Evolutionary conservation across 2,888 invertebrate species (phyloP).

Genomic region (Watsonalla cultraria): DNA sequence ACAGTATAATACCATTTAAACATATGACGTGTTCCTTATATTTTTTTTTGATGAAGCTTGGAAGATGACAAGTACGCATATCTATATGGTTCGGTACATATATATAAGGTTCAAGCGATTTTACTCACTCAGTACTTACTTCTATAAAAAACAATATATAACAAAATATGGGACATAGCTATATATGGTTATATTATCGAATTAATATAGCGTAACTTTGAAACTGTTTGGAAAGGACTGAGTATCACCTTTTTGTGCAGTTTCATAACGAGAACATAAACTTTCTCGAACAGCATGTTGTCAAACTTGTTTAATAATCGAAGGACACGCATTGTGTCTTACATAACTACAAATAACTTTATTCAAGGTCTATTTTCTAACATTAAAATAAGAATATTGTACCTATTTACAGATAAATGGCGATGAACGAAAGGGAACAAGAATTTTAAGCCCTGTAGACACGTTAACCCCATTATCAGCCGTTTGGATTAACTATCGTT

Average conservation of each 20-base stretch:
- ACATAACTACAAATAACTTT: not conserved
- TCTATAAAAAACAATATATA: not conserved
- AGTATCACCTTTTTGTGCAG: not conserved
- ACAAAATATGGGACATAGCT: no score
- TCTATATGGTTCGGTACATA: no score
- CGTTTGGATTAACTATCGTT: conserved; percentile 49
- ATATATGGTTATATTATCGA: no score
- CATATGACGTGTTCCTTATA: conserved; percentile 11
- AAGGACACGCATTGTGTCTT: conserved; percentile 10
- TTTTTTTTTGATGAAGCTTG: not conserved
- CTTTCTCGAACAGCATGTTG: conserved; percentile 27
- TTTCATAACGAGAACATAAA: not conserved
- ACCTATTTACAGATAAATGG: not conserved
- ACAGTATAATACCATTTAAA: conserved; percentile 33
- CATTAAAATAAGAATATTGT: no score
- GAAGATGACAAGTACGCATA: no score
- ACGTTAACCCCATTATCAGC: conserved; percentile 71
- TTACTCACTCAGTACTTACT: no score
- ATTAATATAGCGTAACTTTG: no score
- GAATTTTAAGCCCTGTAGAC: conserved; percentile 62
- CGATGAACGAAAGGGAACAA: conserved; percentile 16
- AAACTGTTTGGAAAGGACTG: no score
- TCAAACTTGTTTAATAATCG: conserved; percentile 62
- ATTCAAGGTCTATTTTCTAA: not conserved
- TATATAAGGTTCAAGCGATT: no score